Percentiles rank a stretch among this genome's conserved stretches.
phyloP scores from a whole-genome alignment of 2,888 invertebrate genomes.

The Mactromeris polynyma region DNA sequence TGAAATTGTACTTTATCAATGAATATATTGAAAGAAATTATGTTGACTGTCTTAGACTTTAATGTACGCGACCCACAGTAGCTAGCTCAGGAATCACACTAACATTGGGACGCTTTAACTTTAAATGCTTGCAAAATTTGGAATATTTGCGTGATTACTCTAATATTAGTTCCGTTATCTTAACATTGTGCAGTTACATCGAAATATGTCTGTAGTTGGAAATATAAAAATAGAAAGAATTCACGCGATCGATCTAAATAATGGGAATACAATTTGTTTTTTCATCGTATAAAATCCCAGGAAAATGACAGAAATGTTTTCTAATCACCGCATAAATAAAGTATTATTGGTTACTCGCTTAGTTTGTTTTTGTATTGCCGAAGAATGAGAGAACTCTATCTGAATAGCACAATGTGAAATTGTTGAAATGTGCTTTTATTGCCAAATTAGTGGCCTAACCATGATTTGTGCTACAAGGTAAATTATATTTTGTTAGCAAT shows the following conservation, averaged over 20 bases:
- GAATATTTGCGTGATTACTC: no score
- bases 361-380: neutral
- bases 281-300: neutral
- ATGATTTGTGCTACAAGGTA: neutral
- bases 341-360: neutral
- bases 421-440: neutral
- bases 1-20: no score
- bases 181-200: neutral
- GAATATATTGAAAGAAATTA: no score
- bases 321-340: constrained; percentile 3
- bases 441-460: neutral
- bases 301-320: neutral
- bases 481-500: neutral
- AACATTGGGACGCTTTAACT: no score
- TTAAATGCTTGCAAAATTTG: no score
- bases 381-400: neutral
- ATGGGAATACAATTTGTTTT: constrained; percentile 3
- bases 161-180: neutral
- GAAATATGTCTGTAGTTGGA: neutral
- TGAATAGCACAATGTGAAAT: neutral
- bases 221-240: neutral
- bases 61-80: no score
- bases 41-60: no score
- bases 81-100: no score
- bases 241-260: neutral